Conservation (phyloP, 2,888 invertebrate genomes). For the Dryocosmus kuriphilus region DNA sequence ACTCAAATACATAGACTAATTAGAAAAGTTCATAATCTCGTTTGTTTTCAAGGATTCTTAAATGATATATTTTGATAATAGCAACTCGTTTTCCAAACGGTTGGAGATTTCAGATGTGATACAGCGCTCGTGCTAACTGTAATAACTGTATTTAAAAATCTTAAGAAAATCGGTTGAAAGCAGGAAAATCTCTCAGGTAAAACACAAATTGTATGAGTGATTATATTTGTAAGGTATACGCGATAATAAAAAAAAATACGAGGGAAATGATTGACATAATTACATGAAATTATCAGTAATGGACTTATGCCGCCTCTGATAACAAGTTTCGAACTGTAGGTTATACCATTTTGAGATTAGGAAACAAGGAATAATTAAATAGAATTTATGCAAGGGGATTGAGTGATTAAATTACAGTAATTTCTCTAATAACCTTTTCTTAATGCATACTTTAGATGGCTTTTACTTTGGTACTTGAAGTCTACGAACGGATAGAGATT, state of each 20-base stretch:
- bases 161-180: neutral
- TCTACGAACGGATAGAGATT: neutral
- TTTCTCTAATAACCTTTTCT: neutral
- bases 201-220: neutral
- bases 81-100: neutral
- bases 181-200: neutral
- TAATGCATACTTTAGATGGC: neutral
- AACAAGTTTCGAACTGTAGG: neutral
- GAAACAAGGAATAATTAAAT: neutral
- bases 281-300: neutral
- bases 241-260: neutral
- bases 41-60: neutral
- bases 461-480: neutral
- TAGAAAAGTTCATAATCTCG: neutral
- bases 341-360: neutral
- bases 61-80: neutral
- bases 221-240: conserved; percentile 3
- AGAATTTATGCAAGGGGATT: neutral
- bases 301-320: neutral
- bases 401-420: neutral
- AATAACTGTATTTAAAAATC: neutral
- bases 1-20: neutral
- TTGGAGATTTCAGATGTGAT: neutral
- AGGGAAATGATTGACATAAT: neutral
- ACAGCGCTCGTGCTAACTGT: neutral